phyloP scores from a whole-genome alignment of 2,888 invertebrate genomes.

The Chymomyza fuscimana region DNA sequence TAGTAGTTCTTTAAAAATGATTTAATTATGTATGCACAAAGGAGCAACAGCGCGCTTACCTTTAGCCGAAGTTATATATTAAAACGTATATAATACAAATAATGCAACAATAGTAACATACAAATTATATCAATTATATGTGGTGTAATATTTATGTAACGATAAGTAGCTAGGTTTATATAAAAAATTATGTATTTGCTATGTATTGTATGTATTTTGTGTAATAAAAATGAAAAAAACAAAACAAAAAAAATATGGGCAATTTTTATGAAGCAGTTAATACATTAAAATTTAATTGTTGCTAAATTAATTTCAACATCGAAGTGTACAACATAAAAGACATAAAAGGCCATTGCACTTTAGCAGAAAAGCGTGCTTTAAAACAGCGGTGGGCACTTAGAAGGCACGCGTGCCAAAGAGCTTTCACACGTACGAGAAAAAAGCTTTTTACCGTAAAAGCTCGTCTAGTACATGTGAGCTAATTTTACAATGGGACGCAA shows the following conservation, averaged over 20 bases:
- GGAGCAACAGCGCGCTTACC: conserved; percentile 18
- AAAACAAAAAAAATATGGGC: not conserved
- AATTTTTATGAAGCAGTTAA: no score
- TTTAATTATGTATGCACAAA: not conserved
- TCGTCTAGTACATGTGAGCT: no score
- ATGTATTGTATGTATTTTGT: conserved; percentile 45
- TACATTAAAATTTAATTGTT: no score
- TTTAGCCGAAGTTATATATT: conserved; percentile 29
- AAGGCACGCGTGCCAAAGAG: no score
- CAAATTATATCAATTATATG: conserved; percentile 31
- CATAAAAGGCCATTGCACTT: no score
- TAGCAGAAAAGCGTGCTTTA: no score
- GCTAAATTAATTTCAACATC: no score
- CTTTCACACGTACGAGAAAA: no score
- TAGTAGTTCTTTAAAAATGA: not conserved
- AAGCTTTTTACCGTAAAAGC: no score
- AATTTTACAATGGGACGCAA: no score
- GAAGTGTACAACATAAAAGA: no score
- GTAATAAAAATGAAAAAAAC: conserved; percentile 42
- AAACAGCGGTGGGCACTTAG: no score
- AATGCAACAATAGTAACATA: not conserved
- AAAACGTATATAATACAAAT: conserved; percentile 25
- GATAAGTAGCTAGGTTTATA: conserved; percentile 48
- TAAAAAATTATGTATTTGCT: conserved; percentile 37
- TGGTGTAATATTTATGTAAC: conserved; percentile 50